phyloP scores from a whole-genome alignment of 2,797 vertebrate genomes.

The Liasis olivaceus region DNA sequence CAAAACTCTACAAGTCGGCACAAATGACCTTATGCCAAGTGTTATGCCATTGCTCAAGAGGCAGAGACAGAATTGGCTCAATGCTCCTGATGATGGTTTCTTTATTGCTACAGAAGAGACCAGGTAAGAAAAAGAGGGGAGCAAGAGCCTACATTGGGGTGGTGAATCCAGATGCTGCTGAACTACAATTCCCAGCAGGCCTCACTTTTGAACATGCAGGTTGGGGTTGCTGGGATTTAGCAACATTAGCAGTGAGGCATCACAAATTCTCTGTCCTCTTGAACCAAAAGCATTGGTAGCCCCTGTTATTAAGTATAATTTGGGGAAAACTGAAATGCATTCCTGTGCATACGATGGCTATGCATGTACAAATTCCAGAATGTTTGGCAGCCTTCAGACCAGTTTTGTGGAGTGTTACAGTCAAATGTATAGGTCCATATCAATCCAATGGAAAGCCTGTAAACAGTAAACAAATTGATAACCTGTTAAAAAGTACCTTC shows the following conservation, averaged over 20 bases:
- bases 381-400: not conserved
- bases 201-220: not conserved
- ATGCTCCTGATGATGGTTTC: slow-evolving; percentile 69
- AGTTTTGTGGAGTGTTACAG: not conserved
- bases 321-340: not conserved
- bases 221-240: not conserved
- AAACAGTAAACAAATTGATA: not conserved
- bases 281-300: not conserved
- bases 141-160: not conserved
- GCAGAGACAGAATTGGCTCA: slow-evolving; percentile 71
- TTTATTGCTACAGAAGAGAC: slow-evolving; percentile 73
- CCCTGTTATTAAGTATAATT: slow-evolving; percentile 2
- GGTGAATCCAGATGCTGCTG: not conserved
- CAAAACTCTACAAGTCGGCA: slow-evolving; percentile 64
- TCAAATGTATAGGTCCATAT: not conserved
- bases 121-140: slow-evolving; percentile 64
- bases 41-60: slow-evolving; percentile 69
- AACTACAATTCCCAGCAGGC: not conserved
- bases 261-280: not conserved
- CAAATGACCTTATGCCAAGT: slow-evolving; percentile 65
- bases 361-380: not conserved
- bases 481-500: not conserved
- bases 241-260: not conserved
- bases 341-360: not conserved
- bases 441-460: not conserved